These are phyloP conservation scores for Drosophila atripex DNA, from an alignment of 2,888 invertebrate species.

Conservation along the genomic window DNA sequence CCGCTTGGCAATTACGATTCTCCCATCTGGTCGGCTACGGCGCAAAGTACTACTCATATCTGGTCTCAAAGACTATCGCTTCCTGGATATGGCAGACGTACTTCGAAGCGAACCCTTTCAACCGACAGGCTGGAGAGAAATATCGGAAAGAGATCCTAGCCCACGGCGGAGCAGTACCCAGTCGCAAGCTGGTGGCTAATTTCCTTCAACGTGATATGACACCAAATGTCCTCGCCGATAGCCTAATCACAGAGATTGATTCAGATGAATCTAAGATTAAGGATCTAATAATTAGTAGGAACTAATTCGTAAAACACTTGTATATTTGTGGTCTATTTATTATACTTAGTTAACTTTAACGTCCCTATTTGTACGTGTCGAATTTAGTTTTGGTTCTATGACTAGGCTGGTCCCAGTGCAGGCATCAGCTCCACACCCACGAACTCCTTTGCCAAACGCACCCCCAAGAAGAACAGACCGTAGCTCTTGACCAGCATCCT, in stretches of 20 bases:
- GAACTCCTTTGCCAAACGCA: conserved; percentile 91
- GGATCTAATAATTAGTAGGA: conserved; percentile 67
- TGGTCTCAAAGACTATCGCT: conserved; percentile 96
- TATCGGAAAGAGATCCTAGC: conserved; percentile 91
- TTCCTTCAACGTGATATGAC: conserved; percentile 91
- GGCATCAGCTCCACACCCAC: conserved; percentile 90
- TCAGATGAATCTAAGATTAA: conserved; percentile 85
- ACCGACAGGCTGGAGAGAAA: conserved; percentile 90
- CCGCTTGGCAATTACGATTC: conserved; percentile 98
- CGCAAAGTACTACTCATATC: conserved; percentile 98
- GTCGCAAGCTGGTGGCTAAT: conserved; percentile 90
- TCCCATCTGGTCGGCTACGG: conserved; percentile 99
- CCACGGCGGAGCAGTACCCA: conserved; percentile 94
- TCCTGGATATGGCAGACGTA: conserved; percentile 96
- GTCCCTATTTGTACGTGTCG: conserved; percentile 43
- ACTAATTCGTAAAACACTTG: conserved; percentile 43
- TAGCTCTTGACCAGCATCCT: conserved; percentile 93
- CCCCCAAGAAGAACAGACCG: conserved; percentile 90
- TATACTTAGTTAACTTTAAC: conserved; percentile 64
- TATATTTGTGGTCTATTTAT: conserved; percentile 53
- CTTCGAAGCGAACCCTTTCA: conserved; percentile 91
- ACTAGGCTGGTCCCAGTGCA: conserved; percentile 80
- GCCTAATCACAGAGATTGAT: conserved; percentile 91
- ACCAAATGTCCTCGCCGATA: conserved; percentile 90
- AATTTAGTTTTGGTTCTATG: conserved; percentile 35